Percentiles rank a stretch among this genome's conserved stretches.
phyloP scores from a whole-genome alignment of 2,113 vertebrate genomes.

The Manacus vitellinus region DNA sequence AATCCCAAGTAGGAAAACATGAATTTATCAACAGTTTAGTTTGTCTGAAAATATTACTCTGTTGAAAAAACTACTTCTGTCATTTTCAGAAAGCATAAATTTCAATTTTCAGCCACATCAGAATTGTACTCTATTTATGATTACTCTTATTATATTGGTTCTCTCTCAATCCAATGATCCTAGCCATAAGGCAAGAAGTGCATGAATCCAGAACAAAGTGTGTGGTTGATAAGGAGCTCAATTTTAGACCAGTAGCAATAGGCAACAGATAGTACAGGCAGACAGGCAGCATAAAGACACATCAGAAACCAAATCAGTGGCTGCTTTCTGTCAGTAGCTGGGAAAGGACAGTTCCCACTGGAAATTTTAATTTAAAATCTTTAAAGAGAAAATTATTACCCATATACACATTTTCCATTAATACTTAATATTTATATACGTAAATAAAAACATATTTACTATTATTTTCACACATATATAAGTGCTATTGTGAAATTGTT shows the following conservation, averaged over 20 bases:
- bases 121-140: not conserved
- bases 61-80: not conserved
- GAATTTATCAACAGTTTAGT: not conserved
- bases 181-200: not conserved
- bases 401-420: not conserved
- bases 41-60: not conserved
- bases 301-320: not conserved
- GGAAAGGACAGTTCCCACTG: not conserved
- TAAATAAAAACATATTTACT: not conserved
- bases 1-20: not conserved
- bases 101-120: not conserved
- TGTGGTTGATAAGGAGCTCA: not conserved
- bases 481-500: not conserved
- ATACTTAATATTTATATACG: not conserved
- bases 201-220: not conserved
- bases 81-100: not conserved
- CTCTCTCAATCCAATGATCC: not conserved
- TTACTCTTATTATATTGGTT: not conserved
- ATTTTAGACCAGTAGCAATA: not conserved
- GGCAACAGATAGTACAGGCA: not conserved
- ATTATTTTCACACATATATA: not conserved
- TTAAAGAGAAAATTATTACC: not conserved
- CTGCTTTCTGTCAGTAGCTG: not conserved
- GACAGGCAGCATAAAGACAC: not conserved
- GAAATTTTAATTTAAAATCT: not conserved